Conservation (phyloP, 2,888 invertebrate species). For the Hofmannophila pseudospretella region DNA sequence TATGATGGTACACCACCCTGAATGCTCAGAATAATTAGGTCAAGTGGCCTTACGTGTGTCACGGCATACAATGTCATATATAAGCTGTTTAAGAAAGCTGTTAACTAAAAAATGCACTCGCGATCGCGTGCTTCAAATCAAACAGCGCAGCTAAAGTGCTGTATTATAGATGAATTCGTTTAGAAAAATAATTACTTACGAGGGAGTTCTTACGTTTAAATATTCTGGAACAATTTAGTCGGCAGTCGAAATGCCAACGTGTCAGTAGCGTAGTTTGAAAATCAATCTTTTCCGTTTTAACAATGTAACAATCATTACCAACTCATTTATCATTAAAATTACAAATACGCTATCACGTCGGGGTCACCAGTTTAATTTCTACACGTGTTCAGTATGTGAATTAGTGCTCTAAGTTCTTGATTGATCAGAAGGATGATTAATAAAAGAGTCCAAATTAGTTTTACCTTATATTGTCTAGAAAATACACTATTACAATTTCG, state of each 20-base stretch:
- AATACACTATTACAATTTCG: too few species aligned
- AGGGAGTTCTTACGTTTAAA: constrained; percentile 41
- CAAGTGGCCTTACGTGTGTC: background rate
- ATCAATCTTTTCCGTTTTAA: too few species aligned
- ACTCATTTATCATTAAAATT: too few species aligned
- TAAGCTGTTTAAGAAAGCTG: background rate
- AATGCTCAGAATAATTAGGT: background rate
- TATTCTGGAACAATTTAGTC: constrained; percentile 42
- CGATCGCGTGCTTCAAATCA: constrained; percentile 22
- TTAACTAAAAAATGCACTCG: constrained; percentile 5
- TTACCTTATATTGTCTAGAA: too few species aligned
- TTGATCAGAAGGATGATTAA: too few species aligned
- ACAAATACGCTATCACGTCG: too few species aligned
- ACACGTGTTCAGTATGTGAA: too few species aligned
- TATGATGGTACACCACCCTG: too few species aligned
- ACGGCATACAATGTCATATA: background rate
- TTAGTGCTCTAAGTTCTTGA: too few species aligned
- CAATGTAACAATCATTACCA: too few species aligned
- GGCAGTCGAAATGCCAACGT: constrained; percentile 31
- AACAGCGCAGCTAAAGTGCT: constrained; percentile 20
- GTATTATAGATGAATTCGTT: constrained; percentile 36
- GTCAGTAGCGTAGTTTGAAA: constrained; percentile 1
- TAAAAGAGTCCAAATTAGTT: too few species aligned
- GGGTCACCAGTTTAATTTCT: too few species aligned
- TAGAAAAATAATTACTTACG: constrained; percentile 44